These are phyloP conservation scores for Lithosia quadra DNA, from an alignment of 2,888 invertebrate species.

Conservation along the genomic window DNA sequence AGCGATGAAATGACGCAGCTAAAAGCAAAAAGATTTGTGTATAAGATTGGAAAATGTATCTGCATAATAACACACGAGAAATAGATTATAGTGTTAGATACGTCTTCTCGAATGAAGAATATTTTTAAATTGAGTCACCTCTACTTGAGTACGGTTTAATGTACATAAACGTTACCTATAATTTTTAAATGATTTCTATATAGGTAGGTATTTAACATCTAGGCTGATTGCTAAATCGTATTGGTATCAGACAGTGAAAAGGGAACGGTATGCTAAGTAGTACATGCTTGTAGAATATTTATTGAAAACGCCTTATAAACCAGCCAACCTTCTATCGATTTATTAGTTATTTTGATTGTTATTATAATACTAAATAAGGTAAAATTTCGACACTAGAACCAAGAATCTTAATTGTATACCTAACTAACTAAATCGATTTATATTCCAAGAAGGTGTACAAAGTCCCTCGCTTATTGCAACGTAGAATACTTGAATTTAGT, in stretches of 20 bases:
- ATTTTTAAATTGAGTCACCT: too few species aligned
- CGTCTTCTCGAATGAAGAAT: not conserved
- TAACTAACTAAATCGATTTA: not conserved
- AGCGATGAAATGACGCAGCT: not conserved
- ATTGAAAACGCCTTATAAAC: not conserved
- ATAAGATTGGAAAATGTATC: not conserved
- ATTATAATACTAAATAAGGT: not conserved
- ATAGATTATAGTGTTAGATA: not conserved
- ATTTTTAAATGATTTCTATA: too few species aligned
- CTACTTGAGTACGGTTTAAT: too few species aligned
- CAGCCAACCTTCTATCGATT: not conserved
- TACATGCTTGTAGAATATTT: not conserved
- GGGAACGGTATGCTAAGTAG: not conserved
- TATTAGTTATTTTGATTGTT: not conserved
- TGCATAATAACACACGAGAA: not conserved
- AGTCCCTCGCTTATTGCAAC: not conserved
- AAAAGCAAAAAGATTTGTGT: not conserved
- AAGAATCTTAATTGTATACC: not conserved
- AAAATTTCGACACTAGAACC: not conserved
- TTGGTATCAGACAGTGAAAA: not conserved
- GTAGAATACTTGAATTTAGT: not conserved
- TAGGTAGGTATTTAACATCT: not conserved
- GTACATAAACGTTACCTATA: too few species aligned
- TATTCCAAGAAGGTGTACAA: constrained; percentile 5
- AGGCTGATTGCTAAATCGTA: not conserved